Percentiles rank a stretch among this genome's conserved stretches.
phyloP scores from a whole-genome alignment of 2,113 vertebrate species.

The Bambusicola thoracicus region DNA sequence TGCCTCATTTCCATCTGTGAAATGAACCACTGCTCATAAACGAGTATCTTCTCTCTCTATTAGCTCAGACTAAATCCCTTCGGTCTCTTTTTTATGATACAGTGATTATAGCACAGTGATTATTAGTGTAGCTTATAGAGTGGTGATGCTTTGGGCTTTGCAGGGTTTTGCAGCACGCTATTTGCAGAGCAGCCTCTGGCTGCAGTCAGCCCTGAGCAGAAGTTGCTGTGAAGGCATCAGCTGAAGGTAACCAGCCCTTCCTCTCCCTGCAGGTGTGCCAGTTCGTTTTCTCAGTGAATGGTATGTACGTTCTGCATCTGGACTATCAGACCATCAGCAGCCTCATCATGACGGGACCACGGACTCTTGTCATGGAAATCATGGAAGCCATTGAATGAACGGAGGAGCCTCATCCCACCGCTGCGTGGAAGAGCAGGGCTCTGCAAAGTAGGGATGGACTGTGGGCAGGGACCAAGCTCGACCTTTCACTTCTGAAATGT shows the following conservation, averaged over 20 bases:
- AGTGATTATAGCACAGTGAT: not conserved
- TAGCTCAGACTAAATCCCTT: conserved; percentile 3
- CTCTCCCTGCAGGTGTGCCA: conserved; percentile 81
- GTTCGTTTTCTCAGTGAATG: conserved; percentile 88
- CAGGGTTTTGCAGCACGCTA: not conserved
- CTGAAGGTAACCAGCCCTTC: not conserved
- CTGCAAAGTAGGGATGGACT: not conserved
- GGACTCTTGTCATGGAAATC: conserved; percentile 84
- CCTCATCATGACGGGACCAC: conserved; percentile 88
- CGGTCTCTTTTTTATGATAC: not conserved
- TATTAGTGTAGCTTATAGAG: not conserved
- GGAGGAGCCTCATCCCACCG: rapidly evolving
- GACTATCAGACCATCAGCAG: conserved; percentile 84
- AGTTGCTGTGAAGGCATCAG: not conserved
- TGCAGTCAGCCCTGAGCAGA: rapidly evolving
- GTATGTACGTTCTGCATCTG: conserved; percentile 79
- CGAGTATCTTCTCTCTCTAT: not conserved
- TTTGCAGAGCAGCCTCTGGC: not conserved
- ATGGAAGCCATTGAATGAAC: conserved; percentile 83
- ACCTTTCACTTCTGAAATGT: conserved; percentile 1
- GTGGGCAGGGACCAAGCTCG: conserved; percentile 2
- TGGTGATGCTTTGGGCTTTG: not conserved
- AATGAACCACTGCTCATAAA: conserved; percentile 10
- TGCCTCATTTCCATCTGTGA: conserved; percentile 20
- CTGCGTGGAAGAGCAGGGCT: not conserved